Evolutionary conservation across 2,113 vertebrate species (phyloP).

Genomic region (Nansenia antarctica): DNA sequence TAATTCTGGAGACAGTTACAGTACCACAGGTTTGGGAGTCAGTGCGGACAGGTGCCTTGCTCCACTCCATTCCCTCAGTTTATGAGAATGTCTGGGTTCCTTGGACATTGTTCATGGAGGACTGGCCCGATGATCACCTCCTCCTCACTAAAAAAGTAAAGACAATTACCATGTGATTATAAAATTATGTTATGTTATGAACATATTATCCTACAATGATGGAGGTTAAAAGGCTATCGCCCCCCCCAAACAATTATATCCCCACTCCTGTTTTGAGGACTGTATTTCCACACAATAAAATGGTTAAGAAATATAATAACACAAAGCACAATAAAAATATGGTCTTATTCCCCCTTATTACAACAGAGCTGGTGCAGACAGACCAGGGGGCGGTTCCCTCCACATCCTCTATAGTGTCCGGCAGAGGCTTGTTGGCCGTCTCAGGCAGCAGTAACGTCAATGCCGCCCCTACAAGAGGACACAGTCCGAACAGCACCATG

Average conservation of each 20-base stretch:
- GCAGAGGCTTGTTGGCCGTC: conserved; percentile 62
- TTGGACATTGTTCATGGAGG: conserved; percentile 5
- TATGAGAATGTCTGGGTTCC: not conserved
- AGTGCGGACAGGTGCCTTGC: not conserved
- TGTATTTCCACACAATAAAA: not conserved
- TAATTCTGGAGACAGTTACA: not conserved
- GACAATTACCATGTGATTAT: not conserved
- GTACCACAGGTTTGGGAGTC: not conserved
- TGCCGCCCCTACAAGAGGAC: conserved; percentile 60
- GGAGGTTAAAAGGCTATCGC: not conserved
- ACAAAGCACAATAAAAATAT: too few species aligned
- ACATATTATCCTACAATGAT: not conserved
- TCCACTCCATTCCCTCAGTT: conserved; percentile 5
- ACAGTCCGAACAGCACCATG: conserved; percentile 70
- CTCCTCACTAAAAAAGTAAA: conserved; percentile 7
- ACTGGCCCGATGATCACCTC: not conserved
- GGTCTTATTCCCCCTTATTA: not conserved
- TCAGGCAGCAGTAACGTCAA: conserved; percentile 70
- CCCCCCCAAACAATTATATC: not conserved
- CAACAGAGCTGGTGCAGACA: not conserved
- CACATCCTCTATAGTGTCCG: conserved; percentile 65
- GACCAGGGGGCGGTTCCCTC: conserved; percentile 53
- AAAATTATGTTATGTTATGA: not conserved
- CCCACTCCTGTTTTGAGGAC: not conserved
- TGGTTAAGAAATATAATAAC: not conserved